Base-by-base conservation (phyloP, 2,797 vertebrate genomes). In the Sylvia borin region DNA sequence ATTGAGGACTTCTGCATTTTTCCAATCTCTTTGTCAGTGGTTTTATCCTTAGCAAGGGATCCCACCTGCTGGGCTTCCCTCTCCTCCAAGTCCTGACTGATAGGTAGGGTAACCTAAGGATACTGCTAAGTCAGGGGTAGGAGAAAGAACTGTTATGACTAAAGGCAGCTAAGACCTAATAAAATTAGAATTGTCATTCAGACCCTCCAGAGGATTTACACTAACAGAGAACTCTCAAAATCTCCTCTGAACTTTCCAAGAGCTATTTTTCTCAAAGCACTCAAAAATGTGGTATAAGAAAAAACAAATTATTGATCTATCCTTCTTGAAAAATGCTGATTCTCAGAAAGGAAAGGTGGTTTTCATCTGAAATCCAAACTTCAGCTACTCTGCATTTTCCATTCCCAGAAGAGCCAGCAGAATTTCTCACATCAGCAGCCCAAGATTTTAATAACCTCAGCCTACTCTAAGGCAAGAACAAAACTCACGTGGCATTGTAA, bases 401-500 rank as follows among this genome's bases (percentile, higher is more conserved):
- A 8, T 70, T 90, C 57, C 34, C 16, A 36, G 47, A 93, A 85
- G 40, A 72, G 19, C 47, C 38, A 72, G 50, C 47, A 78, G 50
- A 64, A 54, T 53, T 75, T 84, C 48, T 88, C 7, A 16, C n/a
- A 42, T 17, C 54, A 88, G 15, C 68, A 70, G 58, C 54, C 43
- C 7, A 26, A 51, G n/a, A 22, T 91, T 83, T 85, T 68, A 78
- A 51, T 84, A 83, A 62, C 26, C 7, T 65, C 27, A 47, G 8
- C 26, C 25, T 51, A 13, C 26, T 34, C 5, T 27, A 68, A 62
- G 74, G 38, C 57, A 84, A 66, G 50, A 72, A 47, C 3, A 85
- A 40, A 94, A 97, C 98, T 98, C 92, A 98, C 98, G 48, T 97
- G 60, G 96, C 80, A 36, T 98, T 97, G 36, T 97, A 92, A 88